phyloP scores from a whole-genome alignment of 2,888 invertebrate genomes.

The Hirtodrosophila duncani region DNA sequence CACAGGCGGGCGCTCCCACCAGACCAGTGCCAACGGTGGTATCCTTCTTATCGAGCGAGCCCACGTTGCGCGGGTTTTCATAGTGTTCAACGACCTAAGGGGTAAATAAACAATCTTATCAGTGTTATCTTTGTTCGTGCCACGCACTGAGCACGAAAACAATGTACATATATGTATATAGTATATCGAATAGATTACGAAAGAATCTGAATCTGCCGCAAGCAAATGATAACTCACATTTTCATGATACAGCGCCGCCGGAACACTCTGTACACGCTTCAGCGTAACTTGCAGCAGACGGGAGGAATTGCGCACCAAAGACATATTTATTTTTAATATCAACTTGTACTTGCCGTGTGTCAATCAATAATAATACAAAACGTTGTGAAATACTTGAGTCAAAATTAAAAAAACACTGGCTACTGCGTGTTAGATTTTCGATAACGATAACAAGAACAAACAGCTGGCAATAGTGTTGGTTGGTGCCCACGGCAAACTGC shows the following conservation, averaged over 20 bases:
- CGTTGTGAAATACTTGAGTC: slow-evolving; percentile 58
- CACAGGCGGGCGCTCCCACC: slow-evolving; percentile 99
- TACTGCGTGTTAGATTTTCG: slow-evolving; percentile 25
- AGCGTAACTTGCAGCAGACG: slow-evolving; percentile 66
- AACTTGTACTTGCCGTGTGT: slow-evolving; percentile 12
- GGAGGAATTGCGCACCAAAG: slow-evolving; percentile 72
- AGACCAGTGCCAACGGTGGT: slow-evolving; percentile 96
- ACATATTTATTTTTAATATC: slow-evolving; percentile 54
- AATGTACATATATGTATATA: slow-evolving; percentile 17
- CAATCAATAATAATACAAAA: slow-evolving; percentile 12
- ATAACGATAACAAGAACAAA: too few species aligned
- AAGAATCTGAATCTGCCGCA: slow-evolving; percentile 39
- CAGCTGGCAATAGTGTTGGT: slow-evolving; percentile 24
- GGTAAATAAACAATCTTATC: slow-evolving; percentile 5
- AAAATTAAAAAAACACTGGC: slow-evolving; percentile 13
- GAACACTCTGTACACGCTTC: slow-evolving; percentile 78
- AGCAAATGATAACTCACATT: slow-evolving; percentile 81
- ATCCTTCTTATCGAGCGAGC: slow-evolving; percentile 96
- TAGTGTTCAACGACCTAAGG: slow-evolving; percentile 97
- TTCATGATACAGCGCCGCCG: slow-evolving; percentile 84
- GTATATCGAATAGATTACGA: slow-evolving; percentile 51
- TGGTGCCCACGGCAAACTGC: too few species aligned
- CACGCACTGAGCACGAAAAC: slow-evolving; percentile 18
- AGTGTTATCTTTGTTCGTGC: slow-evolving; percentile 31
- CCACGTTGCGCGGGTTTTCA: slow-evolving; percentile 99